These are phyloP conservation scores for Cynaeus angustus DNA, from an alignment of 2,888 invertebrate genomes.

Conservation along the genomic window DNA sequence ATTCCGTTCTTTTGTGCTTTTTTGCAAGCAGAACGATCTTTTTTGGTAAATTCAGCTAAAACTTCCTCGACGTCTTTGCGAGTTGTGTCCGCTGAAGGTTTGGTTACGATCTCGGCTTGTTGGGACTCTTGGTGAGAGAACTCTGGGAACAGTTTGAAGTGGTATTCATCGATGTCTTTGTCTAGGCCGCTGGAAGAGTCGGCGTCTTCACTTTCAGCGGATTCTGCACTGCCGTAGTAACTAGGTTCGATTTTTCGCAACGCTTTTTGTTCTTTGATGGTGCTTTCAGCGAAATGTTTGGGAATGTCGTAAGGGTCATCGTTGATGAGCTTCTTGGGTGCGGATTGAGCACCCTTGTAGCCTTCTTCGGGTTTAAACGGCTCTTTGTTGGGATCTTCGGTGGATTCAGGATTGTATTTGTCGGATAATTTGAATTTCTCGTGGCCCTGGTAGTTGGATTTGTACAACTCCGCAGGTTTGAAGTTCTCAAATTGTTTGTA, in stretches of 20 bases:
- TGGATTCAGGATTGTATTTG: constrained; percentile 31
- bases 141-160: constrained; percentile 71
- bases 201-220: constrained; percentile 42
- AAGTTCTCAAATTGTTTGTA: constrained; percentile 40
- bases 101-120: constrained; percentile 65
- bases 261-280: constrained; percentile 53
- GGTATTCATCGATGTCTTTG: constrained; percentile 73
- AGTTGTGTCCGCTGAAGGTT: constrained; percentile 71
- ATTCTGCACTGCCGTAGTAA: constrained; percentile 53
- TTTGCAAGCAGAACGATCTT: constrained; percentile 82
- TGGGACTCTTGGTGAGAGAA: constrained; percentile 63
- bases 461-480: constrained; percentile 54
- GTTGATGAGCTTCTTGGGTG: constrained; percentile 53
- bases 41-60: constrained; percentile 82
- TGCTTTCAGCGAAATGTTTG: constrained; percentile 61
- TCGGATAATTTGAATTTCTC: constrained; percentile 40
- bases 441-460: constrained; percentile 44
- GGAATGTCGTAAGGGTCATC: constrained; percentile 63
- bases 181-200: constrained; percentile 63
- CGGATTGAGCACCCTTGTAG: constrained; percentile 31
- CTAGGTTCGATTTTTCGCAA: constrained; percentile 54
- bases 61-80: constrained; percentile 82
- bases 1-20: constrained; percentile 82
- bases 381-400: constrained; percentile 24
- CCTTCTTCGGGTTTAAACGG: constrained; percentile 5